Evolutionary conservation across 53 echinoderm and acorn worm species (phyloP).

Genomic region (Pentamera pediparva): DNA sequence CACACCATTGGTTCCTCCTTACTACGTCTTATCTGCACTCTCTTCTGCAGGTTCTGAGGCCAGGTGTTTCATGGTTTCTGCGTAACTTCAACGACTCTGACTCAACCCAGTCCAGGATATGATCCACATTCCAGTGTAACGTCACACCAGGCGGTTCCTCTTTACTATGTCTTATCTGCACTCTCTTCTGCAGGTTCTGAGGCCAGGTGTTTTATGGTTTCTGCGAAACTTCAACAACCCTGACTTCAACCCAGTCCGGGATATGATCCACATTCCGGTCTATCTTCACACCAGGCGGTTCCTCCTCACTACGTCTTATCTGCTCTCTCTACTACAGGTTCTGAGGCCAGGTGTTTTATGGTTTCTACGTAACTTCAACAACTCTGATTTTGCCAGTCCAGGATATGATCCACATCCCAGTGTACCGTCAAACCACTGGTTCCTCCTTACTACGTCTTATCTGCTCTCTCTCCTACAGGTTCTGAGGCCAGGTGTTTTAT

Average conservation of each 20-base stretch:
- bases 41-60: slow-evolving; percentile 74
- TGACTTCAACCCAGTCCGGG: slow-evolving; percentile 98
- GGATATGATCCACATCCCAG: too few relatives aligned
- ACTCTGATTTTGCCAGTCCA: too few relatives aligned
- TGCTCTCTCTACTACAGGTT: too few relatives aligned
- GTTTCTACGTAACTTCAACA: too few relatives aligned
- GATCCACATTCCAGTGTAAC: slow-evolving; percentile 97
- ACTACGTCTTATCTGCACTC: too few relatives aligned
- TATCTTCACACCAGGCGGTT: too few relatives aligned
- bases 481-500: slow-evolving; percentile 84
- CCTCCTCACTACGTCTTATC: too few relatives aligned
- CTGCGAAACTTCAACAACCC: slow-evolving; percentile 97
- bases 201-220: slow-evolving; percentile 97
- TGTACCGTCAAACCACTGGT: too few relatives aligned
- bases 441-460: too few relatives aligned
- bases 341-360: too few relatives aligned
- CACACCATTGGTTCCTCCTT: slow-evolving; percentile 84
- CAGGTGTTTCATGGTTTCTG: slow-evolving; percentile 96
- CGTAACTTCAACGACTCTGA: slow-evolving; percentile 97
- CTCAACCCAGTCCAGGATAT: slow-evolving; percentile 99
- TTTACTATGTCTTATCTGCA: too few relatives aligned
- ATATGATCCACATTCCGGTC: too few relatives aligned
- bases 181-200: slow-evolving; percentile 78
- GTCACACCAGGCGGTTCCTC: slow-evolving; percentile 88
- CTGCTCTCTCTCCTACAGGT: slow-evolving; percentile 40